Conservation (phyloP, 1,140 invertebrate species). For the Macrosteles quadrilineatus region DNA sequence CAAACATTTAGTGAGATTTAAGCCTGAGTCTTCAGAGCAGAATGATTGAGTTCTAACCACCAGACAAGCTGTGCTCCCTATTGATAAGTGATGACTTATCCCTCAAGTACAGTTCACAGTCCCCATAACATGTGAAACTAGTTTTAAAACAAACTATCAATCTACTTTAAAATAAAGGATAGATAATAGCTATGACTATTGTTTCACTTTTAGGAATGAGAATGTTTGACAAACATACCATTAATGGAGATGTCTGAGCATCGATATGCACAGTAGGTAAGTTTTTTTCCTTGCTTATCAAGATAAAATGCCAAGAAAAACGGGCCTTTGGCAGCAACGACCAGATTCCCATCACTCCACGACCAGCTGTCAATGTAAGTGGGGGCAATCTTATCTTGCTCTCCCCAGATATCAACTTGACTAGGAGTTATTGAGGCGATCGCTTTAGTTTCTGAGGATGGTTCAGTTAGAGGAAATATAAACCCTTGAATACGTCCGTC, state of each 20-base stretch:
- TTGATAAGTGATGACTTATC: no score
- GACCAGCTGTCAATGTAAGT: background rate
- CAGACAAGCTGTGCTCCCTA: no score
- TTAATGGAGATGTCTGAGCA: slow-evolving; percentile 12
- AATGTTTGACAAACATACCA: no score
- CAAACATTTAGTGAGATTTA: no score
- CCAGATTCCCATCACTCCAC: background rate
- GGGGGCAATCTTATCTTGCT: background rate
- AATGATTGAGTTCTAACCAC: no score
- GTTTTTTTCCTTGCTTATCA: background rate
- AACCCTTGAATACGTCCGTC: background rate
- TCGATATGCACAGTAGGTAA: slow-evolving; percentile 10
- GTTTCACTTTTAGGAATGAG: no score
- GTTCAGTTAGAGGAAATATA: background rate
- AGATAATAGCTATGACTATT: no score
- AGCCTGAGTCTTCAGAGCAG: no score
- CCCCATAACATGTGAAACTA: no score
- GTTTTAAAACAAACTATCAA: no score
- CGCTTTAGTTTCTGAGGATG: background rate
- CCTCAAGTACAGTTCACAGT: no score
- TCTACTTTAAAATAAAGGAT: no score
- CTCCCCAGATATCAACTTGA: background rate
- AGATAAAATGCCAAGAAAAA: slow-evolving; percentile 3
- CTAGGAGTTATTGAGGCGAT: background rate
- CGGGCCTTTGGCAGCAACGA: background rate